Percentiles rank a stretch among this genome's conserved stretches.
These are phyloP conservation scores for Noctua janthe DNA, from an alignment of 2,888 invertebrate genomes.

Conservation along the genomic window DNA sequence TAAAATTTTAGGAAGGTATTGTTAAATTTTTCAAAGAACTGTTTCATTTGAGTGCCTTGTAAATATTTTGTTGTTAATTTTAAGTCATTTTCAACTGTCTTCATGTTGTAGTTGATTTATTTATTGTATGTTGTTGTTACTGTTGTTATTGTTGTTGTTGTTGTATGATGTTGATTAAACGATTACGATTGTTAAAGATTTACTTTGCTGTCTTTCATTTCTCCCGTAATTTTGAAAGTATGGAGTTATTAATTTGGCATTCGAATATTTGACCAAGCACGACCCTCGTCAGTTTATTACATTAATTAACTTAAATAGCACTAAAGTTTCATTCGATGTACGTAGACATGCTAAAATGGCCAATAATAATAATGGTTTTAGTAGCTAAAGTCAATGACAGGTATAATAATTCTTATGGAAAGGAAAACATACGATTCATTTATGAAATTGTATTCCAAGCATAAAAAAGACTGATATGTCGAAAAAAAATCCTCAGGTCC, in stretches of 20 bases:
- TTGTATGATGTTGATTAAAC: conserved; percentile 60
- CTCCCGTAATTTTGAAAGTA: not conserved
- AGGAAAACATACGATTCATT: too few relatives aligned
- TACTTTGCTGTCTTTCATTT: conserved; percentile 31
- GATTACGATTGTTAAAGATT: conserved; percentile 60
- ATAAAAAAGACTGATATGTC: too few relatives aligned
- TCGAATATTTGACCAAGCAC: not conserved
- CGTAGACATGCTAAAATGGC: not conserved
- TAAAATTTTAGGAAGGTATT: conserved; percentile 4
- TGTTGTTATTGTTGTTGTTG: conserved; percentile 59
- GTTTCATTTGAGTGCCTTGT: conserved; percentile 79
- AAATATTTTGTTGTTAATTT: conserved; percentile 87
- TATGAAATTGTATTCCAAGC: too few relatives aligned
- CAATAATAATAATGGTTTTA: too few relatives aligned
- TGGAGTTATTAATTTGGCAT: not conserved
- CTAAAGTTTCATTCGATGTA: not conserved
- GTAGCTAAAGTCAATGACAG: too few relatives aligned
- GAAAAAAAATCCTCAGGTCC: too few relatives aligned
- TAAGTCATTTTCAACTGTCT: conserved; percentile 90
- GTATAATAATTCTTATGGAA: too few relatives aligned
- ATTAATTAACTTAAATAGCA: not conserved
- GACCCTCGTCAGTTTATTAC: not conserved
- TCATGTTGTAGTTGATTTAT: conserved; percentile 91
- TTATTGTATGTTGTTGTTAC: conserved; percentile 82
- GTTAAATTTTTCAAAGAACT: conserved; percentile 44